Base-by-base conservation (phyloP, 2,797 vertebrate genomes). In the Acanthiza pusilla region DNA sequence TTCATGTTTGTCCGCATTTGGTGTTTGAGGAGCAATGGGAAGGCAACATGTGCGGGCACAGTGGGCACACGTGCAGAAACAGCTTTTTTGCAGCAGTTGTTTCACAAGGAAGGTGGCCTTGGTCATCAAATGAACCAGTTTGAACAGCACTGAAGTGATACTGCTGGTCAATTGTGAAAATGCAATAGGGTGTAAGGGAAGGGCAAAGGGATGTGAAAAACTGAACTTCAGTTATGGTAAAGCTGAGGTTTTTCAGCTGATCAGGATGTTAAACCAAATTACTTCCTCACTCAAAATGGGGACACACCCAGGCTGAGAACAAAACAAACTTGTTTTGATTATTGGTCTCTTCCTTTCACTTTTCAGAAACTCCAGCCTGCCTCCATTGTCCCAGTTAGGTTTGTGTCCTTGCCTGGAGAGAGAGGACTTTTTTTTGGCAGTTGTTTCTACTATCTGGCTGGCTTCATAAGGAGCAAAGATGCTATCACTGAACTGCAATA, bases 301-400 rank as follows among this genome's bases (percentile, higher is more conserved):
- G 66, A 83, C 87, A 96, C 96, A 96, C 96, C 95, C 95, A 92
- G 60, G 22, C 26, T 71, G n/a, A 94, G 89, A 95, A 51, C 58
- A 96, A 96, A 95, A 94, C 88, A 96, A 97, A 72, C 84, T 95
- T 96, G 95, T 97, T 97, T 97, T 97, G 82, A 82, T 82, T 67
- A 70, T 54, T 73, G 21, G 67, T 70, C 63, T 88, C 81, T 78
- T 95, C 62, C 86, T 96, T 96, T 93, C 81, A 51, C 76, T 96
- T 96, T 92, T 84, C 54, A 87, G 84, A 53, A 42, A 55, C 80
- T 72, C 51, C 43, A 73, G 58, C 10, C 34, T 61, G 63, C 36
- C 65, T 85, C 29, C 40, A 66, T 75, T 88, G 57, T 75, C 77
- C 84, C 29, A 50, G 32, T 71, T 40, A 68, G 14, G 53, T n/a